Conservation (phyloP, 2,113 vertebrate species). For the Reinhardtius hippoglossoides region DNA sequence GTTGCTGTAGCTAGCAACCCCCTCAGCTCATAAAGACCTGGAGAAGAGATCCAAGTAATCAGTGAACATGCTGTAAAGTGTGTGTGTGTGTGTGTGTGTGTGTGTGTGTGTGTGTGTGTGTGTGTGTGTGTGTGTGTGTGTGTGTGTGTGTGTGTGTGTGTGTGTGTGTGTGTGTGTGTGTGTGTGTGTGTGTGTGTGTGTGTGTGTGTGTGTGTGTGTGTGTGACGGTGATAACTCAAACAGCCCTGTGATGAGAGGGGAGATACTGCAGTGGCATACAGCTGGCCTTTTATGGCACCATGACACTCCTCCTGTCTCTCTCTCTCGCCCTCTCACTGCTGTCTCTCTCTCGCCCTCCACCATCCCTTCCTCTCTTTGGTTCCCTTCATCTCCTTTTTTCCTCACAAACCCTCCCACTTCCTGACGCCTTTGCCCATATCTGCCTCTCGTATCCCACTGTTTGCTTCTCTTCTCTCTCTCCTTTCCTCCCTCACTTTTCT, state of each 20-base stretch:
- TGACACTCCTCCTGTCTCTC: conserved; percentile 36
- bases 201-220: conserved; percentile 21
- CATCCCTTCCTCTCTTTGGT: background rate
- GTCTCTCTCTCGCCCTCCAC: background rate
- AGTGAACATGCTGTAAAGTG: conserved; percentile 8
- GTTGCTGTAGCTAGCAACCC: conserved; percentile 29
- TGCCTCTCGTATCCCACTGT: too few species aligned
- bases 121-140: conserved; percentile 23
- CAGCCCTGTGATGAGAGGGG: conserved; percentile 51
- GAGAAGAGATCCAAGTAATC: conserved; percentile 69
- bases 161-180: too few species aligned
- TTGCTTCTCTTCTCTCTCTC: too few species aligned
- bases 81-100: too few species aligned
- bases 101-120: conserved; percentile 9
- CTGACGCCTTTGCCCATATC: too few species aligned
- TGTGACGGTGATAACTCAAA: conserved; percentile 62
- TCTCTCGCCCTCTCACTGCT: conserved; percentile 1
- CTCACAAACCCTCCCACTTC: too few species aligned
- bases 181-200: conserved; percentile 15
- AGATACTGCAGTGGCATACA: conserved; percentile 69
- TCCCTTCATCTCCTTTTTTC: too few species aligned
- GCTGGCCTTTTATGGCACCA: conserved; percentile 73
- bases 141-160: conserved; percentile 2
- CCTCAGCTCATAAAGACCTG: conserved; percentile 59
- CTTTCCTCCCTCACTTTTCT: too few species aligned